Percentiles rank a stretch among this genome's conserved stretches.
These are phyloP conservation scores for Arizona elegans DNA, from an alignment of 2,113 vertebrate species.

Conservation along the genomic window DNA sequence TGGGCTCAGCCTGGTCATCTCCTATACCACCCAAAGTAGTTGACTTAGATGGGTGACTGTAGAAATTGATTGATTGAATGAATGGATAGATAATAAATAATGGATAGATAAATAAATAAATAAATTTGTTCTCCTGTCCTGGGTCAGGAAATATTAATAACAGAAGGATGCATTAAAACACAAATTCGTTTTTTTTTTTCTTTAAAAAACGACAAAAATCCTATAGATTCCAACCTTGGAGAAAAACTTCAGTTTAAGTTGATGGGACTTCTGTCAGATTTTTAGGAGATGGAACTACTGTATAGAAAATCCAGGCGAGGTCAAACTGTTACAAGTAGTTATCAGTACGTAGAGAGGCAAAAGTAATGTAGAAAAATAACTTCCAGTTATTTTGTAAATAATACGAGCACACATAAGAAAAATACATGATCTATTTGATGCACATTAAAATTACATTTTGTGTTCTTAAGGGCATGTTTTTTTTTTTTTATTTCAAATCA, in stretches of 20 bases:
- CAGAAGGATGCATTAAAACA: background rate
- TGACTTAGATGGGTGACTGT: no score
- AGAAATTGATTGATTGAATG: no score
- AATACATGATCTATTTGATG: background rate
- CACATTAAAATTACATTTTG: constrained; percentile 32
- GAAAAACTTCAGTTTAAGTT: background rate
- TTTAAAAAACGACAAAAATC: background rate
- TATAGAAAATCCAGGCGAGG: background rate
- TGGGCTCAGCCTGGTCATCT: no score
- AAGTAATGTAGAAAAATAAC: background rate
- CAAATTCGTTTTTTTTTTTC: no score
- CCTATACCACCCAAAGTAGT: no score
- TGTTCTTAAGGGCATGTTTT: background rate
- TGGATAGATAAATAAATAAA: no score
- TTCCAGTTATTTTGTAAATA: constrained; percentile 14
- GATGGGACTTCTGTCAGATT: background rate
- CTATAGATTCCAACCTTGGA: background rate
- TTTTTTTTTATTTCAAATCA: constrained; percentile 12
- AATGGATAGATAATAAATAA: no score
- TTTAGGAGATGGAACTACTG: background rate
- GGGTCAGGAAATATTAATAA: background rate
- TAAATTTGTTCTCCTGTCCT: no score
- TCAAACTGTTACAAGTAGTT: background rate
- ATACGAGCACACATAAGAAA: background rate
- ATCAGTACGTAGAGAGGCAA: background rate